A percentile compares a stretch with the other conserved stretches of the same genome.
Evolutionary conservation across 1,140 invertebrate genomes (phyloP).

Genomic region (Camponotus floridanus): DNA sequence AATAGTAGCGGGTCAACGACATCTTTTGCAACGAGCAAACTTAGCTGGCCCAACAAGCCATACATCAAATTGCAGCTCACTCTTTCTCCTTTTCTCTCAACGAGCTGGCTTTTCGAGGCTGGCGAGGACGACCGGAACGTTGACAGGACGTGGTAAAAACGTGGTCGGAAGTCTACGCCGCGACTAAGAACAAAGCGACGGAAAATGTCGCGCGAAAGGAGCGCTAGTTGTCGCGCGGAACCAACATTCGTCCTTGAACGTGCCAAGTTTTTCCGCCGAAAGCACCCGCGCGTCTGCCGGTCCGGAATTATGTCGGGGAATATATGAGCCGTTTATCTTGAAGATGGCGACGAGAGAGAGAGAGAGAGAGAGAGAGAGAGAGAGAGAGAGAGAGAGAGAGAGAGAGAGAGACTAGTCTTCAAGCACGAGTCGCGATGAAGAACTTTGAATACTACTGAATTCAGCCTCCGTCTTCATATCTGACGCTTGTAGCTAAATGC

Average conservation of each 20-base stretch:
- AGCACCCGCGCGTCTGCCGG: slow-evolving; percentile 9
- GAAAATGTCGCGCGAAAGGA: slow-evolving; percentile 40
- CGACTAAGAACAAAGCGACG: slow-evolving; percentile 42
- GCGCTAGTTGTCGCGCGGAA: slow-evolving; percentile 51
- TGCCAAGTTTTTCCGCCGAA: slow-evolving; percentile 59
- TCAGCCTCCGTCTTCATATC: slow-evolving; percentile 26
- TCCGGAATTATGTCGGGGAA: slow-evolving; percentile 49
- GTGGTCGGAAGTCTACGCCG: slow-evolving; percentile 33
- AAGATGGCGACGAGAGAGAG: slow-evolving; percentile 19
- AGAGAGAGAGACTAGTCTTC: neutral
- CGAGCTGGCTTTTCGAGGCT: slow-evolving; percentile 18
- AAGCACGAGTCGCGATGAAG: slow-evolving; percentile 37
- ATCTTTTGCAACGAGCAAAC: slow-evolving; percentile 62
- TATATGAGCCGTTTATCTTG: slow-evolving; percentile 61
- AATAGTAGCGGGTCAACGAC: slow-evolving; percentile 59
- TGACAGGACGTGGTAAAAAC: slow-evolving; percentile 36
- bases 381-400: neutral
- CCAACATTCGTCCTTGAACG: slow-evolving; percentile 59
- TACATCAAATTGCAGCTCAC: slow-evolving; percentile 52
- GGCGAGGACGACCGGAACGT: neutral
- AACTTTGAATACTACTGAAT: slow-evolving; percentile 57
- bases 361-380: too few relatives aligned
- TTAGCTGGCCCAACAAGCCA: slow-evolving; percentile 59
- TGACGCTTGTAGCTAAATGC: slow-evolving; percentile 44
- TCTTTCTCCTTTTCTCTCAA: neutral